Base-by-base conservation (phyloP, 2,797 vertebrate species). In the Synanceia verrucosa region DNA sequence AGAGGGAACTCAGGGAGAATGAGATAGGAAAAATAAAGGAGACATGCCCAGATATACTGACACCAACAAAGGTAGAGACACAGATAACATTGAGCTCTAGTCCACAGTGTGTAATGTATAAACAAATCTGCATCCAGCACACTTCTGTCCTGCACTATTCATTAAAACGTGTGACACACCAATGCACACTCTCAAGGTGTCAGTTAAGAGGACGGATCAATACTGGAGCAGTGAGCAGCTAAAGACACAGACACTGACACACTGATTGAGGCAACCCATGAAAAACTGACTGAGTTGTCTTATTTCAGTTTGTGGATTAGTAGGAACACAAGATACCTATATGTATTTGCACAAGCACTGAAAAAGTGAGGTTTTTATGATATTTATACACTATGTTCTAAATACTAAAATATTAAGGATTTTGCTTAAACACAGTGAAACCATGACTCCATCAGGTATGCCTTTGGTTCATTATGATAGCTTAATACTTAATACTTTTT, bases 11-110 rank as follows among this genome's bases (percentile, higher is more conserved):
- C 86, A 64, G 33, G 84, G 76, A 81, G 70, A 76, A 85, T 89
- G 83, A 87, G 83, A 74, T 85, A 76, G 79, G 83, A 87, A 69
- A 88, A 88, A 72, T 39, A 76, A 79, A 79, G 58, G 61, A 52
- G 23, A 77, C 58, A 55, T 3, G 2, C 23, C 9, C 65, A 53
- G 43, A n/a, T 14, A 34, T 14, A 19, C 5, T 24, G 23, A 57
- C 21, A 55, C 18, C 24, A 14, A 36, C 21, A 21, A 4, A 28
- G 24, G 48, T 34, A 59, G 47, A 36, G 37, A 29, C 44, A 51
- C 46, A 50, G 31, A 56, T 9, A 14, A 43, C 11, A 44, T 51
- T 11, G 48, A 11, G 29, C 23, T 37, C 1, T 37, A 23, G 13
- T 39, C 6, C 0, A 4, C 56, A 65, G 16, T 33, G 21, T 9